Percentiles rank a stretch among this genome's conserved stretches.
Evolutionary conservation across 2,888 invertebrate species (phyloP).

Genomic region (Nephrocerus scutellatus): DNA sequence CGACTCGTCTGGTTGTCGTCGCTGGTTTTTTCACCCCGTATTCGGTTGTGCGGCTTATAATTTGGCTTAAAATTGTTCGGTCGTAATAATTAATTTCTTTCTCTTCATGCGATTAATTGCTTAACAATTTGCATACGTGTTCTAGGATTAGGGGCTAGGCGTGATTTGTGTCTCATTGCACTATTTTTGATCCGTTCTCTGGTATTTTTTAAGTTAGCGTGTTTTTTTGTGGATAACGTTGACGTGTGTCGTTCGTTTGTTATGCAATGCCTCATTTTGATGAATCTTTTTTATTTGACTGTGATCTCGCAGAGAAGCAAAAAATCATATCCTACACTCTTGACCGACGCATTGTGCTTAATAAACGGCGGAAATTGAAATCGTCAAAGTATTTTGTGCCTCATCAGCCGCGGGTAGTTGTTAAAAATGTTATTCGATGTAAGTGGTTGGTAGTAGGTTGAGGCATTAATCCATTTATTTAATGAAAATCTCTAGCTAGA

Average conservation of each 20-base stretch:
- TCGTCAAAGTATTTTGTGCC: constrained; percentile 28
- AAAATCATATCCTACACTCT: constrained; percentile 37
- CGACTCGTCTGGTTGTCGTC: no score
- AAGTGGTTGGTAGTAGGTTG: constrained; percentile 28
- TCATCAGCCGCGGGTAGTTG: constrained; percentile 28
- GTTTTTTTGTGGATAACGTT: no score
- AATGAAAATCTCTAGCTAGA: not conserved
- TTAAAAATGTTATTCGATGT: constrained; percentile 39
- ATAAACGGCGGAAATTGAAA: constrained; percentile 34
- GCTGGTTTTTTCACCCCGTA: no score
- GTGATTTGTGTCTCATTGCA: constrained; percentile 11
- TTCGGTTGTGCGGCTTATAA: no score
- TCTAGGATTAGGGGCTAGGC: no score
- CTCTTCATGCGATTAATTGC: no score
- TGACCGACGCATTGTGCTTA: constrained; percentile 26
- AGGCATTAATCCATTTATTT: no score
- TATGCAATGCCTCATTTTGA: constrained; percentile 46
- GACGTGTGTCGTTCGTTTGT: constrained; percentile 19
- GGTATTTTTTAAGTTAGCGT: not conserved
- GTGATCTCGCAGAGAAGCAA: constrained; percentile 37
- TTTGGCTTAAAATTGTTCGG: no score
- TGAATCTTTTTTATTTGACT: constrained; percentile 43
- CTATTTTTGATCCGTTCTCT: constrained; percentile 5
- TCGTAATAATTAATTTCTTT: no score
- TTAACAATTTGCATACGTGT: no score